Evolutionary conservation across 2,888 invertebrate species (phyloP), one percentile per base, ranked within the genome.

Genomic region (Adineta ricciae): DNA sequence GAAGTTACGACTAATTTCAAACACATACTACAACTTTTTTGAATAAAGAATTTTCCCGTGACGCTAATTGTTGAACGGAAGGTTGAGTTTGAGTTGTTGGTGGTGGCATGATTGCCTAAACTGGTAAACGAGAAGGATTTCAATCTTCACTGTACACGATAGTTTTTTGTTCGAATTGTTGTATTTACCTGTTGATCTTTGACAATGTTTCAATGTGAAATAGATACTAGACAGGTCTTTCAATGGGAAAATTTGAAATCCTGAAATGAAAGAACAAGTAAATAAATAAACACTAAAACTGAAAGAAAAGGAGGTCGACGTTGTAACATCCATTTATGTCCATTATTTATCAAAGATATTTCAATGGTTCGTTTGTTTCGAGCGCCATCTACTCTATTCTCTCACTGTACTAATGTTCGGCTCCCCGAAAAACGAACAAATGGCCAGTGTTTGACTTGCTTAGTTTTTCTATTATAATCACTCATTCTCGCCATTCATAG

Each of bases 21-120:
- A n/a, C 9, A 78, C 78, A 11, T 78, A 78, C 78, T 24, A 78
- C 78, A 41, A 78, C 41, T 78, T 78, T 78, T 78, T 78, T 78
- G 8, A 78, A 78, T n/a, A 41, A 41, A 8, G 38, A 24, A 78
- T n/a, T 38, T 78, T 78, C 78, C n/a, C 78, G 19, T 38, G 78
- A n/a, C 9, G 24, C 24, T 78, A 78, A 19, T n/a, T 78, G 78
- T 41, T 78, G 78, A 78, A 24, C n/a, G 32, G 64, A 14, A 32
- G 32, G 16, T 32, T 32, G 64, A 46, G 46, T 46, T 46, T 46
- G 46, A 46, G 46, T 46, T 27, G 2, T 32, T 5, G 64, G 16
- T 32, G 64, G 32, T 32, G 64, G 64, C 64, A 64, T 64, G 32
- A 64, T 64, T 64, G 64, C 19, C 64, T 64, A 32, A 64, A 32